Base-by-base conservation (phyloP, 2,797 vertebrate species). In the Ataeniobius toweri region DNA sequence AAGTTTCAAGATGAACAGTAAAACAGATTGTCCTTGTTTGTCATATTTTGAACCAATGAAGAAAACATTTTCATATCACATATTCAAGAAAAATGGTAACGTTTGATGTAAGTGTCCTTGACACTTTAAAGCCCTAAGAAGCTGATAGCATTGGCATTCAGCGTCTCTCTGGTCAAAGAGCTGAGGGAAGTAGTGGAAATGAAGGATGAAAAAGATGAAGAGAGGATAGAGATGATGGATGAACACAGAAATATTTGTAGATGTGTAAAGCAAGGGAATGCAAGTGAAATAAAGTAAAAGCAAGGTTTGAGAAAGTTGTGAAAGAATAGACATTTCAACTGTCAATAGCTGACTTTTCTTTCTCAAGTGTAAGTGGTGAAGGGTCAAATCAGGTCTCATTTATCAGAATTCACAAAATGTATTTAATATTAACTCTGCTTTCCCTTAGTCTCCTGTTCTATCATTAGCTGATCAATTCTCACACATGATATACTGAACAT, bases 121-220 rank as follows among this genome's bases (percentile, higher is more conserved):
- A 80, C 75, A 72, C 24, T 53, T 58, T 77, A 73, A 83, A 80
- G 75, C 67, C 78, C 48, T 79, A 74, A 86, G 81, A 77, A 83
- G 61, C 65, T 78, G 46, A 82, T 76, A 74, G 80, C 83, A 55
- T 69, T 63, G 68, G 36, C 48, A 69, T 82, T 83, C 63, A 73
- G 65, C 75, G 61, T 63, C 51, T 73, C 39, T 67, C 8, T 59
- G 75, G 77, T 75, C 68, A 65, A 78, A 82, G 69, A 79, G 69
- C 65, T 78, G 71, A 44, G 73, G 58, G 50, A 84, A 75, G 76
- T 39, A 63, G 55, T 41, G 51, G 59, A 50, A 68, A 46, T 76
- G 46, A 82, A 51, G 28, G 75, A 78, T 83, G 46, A 65, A 81
- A 76, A 80, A 24, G 51, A 78, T 77, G 65, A 86, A 65, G 13